phyloP scores from a whole-genome alignment of 2,797 vertebrate species.

The Mergus octosetaceus region DNA sequence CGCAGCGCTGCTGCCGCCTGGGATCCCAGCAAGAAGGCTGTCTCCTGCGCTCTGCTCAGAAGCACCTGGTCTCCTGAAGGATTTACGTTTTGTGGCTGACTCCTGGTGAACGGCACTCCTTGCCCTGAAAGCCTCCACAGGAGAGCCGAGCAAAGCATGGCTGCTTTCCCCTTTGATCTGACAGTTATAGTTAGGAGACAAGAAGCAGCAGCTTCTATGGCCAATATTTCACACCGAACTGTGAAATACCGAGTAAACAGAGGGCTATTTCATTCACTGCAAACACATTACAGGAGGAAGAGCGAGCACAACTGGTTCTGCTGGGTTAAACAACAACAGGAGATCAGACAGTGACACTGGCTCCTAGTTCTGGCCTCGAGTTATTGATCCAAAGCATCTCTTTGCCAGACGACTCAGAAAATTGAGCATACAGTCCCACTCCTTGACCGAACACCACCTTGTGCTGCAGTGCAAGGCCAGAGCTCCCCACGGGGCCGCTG shows the following conservation, averaged over 20 bases:
- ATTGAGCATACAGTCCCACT: accelerated
- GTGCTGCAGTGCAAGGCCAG: not conserved
- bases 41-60: not conserved
- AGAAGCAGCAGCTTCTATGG: constrained; percentile 26
- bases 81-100: not conserved
- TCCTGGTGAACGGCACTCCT: not conserved
- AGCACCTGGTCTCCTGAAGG: not conserved
- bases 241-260: not conserved
- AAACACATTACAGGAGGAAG: not conserved
- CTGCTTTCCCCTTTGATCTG: constrained; percentile 14
- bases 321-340: not conserved
- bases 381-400: not conserved
- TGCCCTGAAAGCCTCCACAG: not conserved
- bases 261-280: not conserved
- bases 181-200: not conserved
- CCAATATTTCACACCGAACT: not conserved
- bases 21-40: not conserved
- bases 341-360: not conserved
- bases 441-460: not conserved
- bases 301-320: constrained; percentile 51
- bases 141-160: not conserved
- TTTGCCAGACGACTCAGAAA: not conserved
- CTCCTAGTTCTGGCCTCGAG: not conserved
- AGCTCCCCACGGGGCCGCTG: accelerated
- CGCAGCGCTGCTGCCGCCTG: not conserved